A percentile compares a stretch with the other conserved stretches of the same genome.
Conservation (phyloP, 2,888 invertebrate genomes). For the Resseliella maxima region DNA sequence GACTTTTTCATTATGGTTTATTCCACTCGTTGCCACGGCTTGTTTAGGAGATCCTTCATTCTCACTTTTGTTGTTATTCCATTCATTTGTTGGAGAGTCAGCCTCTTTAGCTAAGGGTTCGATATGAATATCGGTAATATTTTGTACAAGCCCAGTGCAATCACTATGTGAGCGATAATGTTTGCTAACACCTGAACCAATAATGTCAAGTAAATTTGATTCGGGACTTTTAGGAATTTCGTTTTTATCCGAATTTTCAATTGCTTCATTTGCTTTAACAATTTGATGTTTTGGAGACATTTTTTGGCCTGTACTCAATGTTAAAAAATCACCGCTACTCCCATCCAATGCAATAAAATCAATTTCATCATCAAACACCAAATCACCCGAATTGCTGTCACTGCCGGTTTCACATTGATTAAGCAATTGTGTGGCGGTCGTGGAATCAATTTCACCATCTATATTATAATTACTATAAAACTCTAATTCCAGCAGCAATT, state of each 20-base stretch:
- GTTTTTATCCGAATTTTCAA: background rate
- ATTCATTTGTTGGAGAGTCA: background rate
- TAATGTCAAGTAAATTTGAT: slow-evolving; percentile 54
- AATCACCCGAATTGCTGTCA: slow-evolving; percentile 60
- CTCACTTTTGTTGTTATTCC: slow-evolving; percentile 5
- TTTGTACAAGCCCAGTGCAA: slow-evolving; percentile 59
- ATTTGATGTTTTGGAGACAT: slow-evolving; percentile 46
- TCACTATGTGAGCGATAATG: slow-evolving; percentile 61
- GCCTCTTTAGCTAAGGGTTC: background rate
- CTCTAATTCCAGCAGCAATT: slow-evolving; percentile 60
- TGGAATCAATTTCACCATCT: slow-evolving; percentile 53
- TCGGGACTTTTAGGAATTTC: background rate
- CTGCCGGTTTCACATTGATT: slow-evolving; percentile 59
- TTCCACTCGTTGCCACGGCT: background rate
- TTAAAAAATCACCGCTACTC: slow-evolving; percentile 41
- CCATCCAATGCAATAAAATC: slow-evolving; percentile 54
- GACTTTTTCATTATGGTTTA: background rate
- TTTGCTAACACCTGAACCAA: slow-evolving; percentile 58
- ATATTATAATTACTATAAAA: slow-evolving; percentile 58
- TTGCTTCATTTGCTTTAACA: background rate
- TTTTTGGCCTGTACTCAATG: background rate
- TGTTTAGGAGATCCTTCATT: background rate
- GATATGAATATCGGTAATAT: slow-evolving; percentile 52
- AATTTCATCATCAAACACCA: slow-evolving; percentile 60
- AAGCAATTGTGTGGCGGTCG: background rate